These are phyloP conservation scores for Helobdella robusta DNA, from an alignment of 2,888 invertebrate species.

Conservation along the genomic window DNA sequence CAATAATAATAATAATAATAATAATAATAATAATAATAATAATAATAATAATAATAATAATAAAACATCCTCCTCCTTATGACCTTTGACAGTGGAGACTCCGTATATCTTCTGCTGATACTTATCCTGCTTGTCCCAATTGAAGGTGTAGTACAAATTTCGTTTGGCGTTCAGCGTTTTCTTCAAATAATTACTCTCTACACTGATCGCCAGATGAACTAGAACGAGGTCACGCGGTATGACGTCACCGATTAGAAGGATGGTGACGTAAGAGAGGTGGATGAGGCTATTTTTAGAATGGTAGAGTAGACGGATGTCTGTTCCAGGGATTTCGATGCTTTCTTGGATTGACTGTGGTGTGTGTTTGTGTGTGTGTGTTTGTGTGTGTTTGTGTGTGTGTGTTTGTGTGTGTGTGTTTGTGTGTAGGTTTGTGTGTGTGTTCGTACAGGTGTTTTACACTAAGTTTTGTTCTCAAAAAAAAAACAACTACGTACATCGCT, in stretches of 20 bases:
- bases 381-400: too few species aligned
- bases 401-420: too few species aligned
- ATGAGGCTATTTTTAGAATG: constrained; percentile 88
- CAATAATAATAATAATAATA: too few species aligned
- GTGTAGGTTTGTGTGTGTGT: too few species aligned
- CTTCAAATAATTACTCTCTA: constrained; percentile 85
- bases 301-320: constrained; percentile 83
- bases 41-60: constrained; percentile 1
- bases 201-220: constrained; percentile 78
- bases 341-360: constrained; percentile 90
- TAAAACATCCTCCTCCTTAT: constrained; percentile 42
- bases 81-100: constrained; percentile 82
- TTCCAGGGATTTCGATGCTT: constrained; percentile 83
- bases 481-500: too few species aligned
- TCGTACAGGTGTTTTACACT: too few species aligned
- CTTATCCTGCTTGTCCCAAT: constrained; percentile 94
- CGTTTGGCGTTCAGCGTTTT: constrained; percentile 92
- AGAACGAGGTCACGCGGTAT: constrained; percentile 43
- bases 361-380: too few species aligned
- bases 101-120: constrained; percentile 97
- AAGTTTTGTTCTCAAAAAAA: too few species aligned
- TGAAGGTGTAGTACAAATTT: constrained; percentile 84
- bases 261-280: constrained; percentile 79
- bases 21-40: too few species aligned
- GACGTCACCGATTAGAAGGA: constrained; percentile 45